Evolutionary conservation across 2,797 vertebrate genomes (phyloP).

Genomic region (Helicolenus hilgendorfi): DNA sequence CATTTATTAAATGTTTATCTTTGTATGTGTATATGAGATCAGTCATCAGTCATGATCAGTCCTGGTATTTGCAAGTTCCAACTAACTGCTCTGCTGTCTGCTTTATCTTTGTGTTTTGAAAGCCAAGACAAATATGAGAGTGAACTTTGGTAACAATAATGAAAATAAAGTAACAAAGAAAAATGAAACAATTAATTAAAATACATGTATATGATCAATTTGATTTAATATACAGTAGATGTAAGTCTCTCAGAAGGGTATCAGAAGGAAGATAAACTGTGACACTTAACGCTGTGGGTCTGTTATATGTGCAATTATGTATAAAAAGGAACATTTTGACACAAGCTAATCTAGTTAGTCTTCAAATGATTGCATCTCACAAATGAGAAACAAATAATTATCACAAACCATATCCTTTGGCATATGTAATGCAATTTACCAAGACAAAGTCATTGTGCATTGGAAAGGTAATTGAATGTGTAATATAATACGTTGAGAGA

Average conservation of each 20-base stretch:
- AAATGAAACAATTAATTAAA: not conserved
- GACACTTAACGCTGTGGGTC: not conserved
- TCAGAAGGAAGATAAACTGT: not conserved
- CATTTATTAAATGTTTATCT: conserved; percentile 7
- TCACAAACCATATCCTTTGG: not conserved
- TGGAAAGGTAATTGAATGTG: conserved; percentile 5
- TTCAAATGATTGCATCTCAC: not conserved
- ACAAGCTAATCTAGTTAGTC: not conserved
- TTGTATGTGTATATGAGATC: not conserved
- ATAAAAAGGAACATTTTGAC: not conserved
- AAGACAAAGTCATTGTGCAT: conserved; percentile 2
- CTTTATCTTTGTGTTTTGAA: not conserved
- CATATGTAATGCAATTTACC: not conserved
- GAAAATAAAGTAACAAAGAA: not conserved
- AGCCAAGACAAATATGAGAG: not conserved
- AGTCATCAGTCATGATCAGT: not conserved
- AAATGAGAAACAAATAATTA: conserved; percentile 19
- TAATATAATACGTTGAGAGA: not conserved
- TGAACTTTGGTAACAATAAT: not conserved
- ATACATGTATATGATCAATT: not conserved
- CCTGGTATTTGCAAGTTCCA: not conserved
- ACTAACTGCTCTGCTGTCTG: not conserved
- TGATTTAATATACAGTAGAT: not conserved
- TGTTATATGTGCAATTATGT: not conserved
- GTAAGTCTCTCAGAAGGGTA: not conserved